Percentiles rank a stretch among this genome's conserved stretches.
Evolutionary conservation across 1,140 invertebrate genomes (phyloP).

Genomic region (Listronotus bonariensis): DNA sequence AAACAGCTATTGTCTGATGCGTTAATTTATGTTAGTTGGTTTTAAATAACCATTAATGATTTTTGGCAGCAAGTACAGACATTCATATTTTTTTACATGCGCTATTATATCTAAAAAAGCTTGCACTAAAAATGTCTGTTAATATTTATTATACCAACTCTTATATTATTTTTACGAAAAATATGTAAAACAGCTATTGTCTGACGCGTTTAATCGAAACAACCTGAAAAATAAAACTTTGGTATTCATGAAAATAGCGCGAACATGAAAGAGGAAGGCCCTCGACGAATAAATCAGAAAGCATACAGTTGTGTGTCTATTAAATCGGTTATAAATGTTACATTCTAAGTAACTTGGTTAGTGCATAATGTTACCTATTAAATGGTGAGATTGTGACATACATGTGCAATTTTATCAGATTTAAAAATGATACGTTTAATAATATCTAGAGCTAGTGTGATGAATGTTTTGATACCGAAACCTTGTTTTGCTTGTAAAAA

Average conservation of each 20-base stretch:
- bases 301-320: constrained; percentile 20
- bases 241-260: constrained; percentile 27
- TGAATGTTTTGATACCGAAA: constrained; percentile 25
- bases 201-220: constrained; percentile 28
- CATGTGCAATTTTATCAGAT: constrained; percentile 9
- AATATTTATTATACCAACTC: no score
- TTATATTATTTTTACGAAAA: constrained; percentile 19
- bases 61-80: no score
- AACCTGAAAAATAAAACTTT: constrained; percentile 27
- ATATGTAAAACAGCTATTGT: constrained; percentile 29
- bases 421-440: constrained; percentile 20
- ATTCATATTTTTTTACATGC: no score
- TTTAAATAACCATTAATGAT: no score
- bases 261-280: constrained; percentile 34
- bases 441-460: constrained; percentile 15
- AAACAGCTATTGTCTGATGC: no score
- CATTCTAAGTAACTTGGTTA: neutral
- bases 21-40: no score
- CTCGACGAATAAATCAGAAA: constrained; percentile 32
- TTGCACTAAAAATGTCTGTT: no score
- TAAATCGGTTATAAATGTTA: constrained; percentile 7
- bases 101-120: no score
- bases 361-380: neutral
- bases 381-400: neutral
- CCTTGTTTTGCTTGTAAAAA: constrained; percentile 12